These are phyloP conservation scores for Lymantria dispar DNA, from an alignment of 2,888 invertebrate species.

Conservation along the genomic window DNA sequence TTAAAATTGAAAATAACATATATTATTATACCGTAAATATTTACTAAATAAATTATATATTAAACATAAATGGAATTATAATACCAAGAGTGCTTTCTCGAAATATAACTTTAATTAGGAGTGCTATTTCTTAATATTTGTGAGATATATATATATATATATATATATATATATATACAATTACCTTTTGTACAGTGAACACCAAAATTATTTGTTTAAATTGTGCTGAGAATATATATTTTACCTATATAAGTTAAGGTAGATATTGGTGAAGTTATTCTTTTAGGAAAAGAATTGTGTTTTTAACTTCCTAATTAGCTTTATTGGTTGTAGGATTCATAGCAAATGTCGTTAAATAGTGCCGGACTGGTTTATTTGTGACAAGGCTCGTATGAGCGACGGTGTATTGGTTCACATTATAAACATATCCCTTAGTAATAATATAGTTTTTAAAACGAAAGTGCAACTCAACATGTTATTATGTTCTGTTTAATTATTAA, in stretches of 20 bases:
- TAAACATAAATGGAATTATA: constrained; percentile 31
- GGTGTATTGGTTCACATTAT: constrained; percentile 17
- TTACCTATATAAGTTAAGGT: constrained; percentile 43
- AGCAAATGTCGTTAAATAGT: constrained; percentile 28
- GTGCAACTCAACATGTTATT: constrained; percentile 25
- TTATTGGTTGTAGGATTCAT: constrained; percentile 44
- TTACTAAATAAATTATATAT: constrained; percentile 31
- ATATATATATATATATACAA: constrained; percentile 32
- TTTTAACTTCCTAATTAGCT: constrained; percentile 59
- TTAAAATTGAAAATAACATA: constrained; percentile 25
- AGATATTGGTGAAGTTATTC: constrained; percentile 67
- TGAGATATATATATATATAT: constrained; percentile 27
- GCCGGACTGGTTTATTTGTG: constrained; percentile 22
- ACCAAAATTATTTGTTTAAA: constrained; percentile 55
- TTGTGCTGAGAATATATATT: constrained; percentile 50
- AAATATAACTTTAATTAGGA: constrained; percentile 57
- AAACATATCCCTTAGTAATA: constrained; percentile 36
- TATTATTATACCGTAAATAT: constrained; percentile 13
- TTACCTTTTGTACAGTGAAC: constrained; percentile 47
- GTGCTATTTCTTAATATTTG: constrained; percentile 46
- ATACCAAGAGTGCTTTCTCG: constrained; percentile 74
- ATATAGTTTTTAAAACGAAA: constrained; percentile 27
- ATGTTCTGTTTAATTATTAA: constrained; percentile 26
- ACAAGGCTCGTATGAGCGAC: constrained; percentile 14
- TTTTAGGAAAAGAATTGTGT: constrained; percentile 79